These are phyloP conservation scores for Thomomys bottae DNA, from an alignment of 2,113 vertebrate genomes.

Conservation along the genomic window DNA sequence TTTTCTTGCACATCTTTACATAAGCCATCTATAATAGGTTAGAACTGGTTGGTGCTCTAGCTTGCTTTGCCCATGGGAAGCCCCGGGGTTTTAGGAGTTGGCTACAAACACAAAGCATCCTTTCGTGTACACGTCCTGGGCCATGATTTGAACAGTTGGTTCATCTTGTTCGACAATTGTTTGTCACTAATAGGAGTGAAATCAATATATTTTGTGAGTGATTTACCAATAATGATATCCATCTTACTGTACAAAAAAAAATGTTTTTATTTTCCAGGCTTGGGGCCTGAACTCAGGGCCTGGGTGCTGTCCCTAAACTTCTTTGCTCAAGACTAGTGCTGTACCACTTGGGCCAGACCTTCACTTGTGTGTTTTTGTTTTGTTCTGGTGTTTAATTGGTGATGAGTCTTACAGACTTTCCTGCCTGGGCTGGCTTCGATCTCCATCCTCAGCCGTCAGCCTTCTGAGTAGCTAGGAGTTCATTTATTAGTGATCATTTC, in stretches of 20 bases:
- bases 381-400: no score
- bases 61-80: neutral
- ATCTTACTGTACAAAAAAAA: no score
- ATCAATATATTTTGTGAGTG: neutral
- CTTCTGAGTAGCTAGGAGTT: neutral
- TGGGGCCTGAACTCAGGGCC: no score
- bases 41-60: neutral
- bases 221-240: neutral
- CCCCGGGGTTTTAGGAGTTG: neutral
- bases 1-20: conserved; percentile 77
- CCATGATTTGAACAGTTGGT: rapidly evolving
- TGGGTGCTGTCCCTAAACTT: no score
- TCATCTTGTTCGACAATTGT: neutral
- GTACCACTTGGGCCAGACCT: no score
- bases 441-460: no score
- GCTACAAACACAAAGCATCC: neutral
- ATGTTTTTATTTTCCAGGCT: neutral
- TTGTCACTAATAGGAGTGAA: neutral
- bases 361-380: no score
- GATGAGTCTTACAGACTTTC: no score
- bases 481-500: rapidly evolving
- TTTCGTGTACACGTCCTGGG: neutral
- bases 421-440: no score
- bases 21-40: conserved; percentile 66
- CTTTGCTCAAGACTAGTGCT: no score